Evolutionary conservation across 1,140 invertebrate species (phyloP), one percentile per base, ranked within the genome.

Genomic region (Popillia japonica): DNA sequence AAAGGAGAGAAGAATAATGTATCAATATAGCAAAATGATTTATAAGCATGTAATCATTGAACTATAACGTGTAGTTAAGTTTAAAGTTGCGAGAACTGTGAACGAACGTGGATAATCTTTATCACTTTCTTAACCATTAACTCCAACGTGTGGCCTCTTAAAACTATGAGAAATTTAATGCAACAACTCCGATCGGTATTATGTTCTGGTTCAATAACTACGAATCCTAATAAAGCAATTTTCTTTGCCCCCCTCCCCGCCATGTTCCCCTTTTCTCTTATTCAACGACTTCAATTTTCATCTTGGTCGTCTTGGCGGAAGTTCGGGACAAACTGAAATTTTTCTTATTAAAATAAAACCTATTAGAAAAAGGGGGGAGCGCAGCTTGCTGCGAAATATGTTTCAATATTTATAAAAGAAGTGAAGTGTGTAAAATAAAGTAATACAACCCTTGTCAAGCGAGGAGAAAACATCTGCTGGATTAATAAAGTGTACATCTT

Each of bases 401-500:
- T 42, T 42, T 42, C 41, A 42, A 42, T 42, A 42, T 42, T 42
- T 42, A 42, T 42, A 42, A 42, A 10, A 42, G 41, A 42, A 10
- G 41, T 42, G 8, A 14, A 48, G 10, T 48, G 11, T 48, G 17
- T 48, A 48, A 48, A 11, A 48, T 3, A 48, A 48, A 48, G 44
- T 48, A 48, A 48, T 48, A 48, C 44, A 48, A 48, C 44, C 44
- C 44, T 48, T 48, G 44, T 48, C 44, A 48, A 48, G 44, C 44
- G 6, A 48, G 1, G 44, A 48, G 11, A 48, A 48, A 48, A 48
- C 44, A 48, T 48, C 44, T 48, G 44, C 11, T 14, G 44, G 17
- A 48, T 48, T 48, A 48, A 48, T 48, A 48, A 48, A 48, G 44
- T 48, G 44, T 14, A 11, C 11, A 48, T 48, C 17, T 48, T 14